Evolutionary conservation across 2,113 vertebrate species (phyloP), one percentile per base, ranked within the genome.

Genomic region (Mustela nigripes): DNA sequence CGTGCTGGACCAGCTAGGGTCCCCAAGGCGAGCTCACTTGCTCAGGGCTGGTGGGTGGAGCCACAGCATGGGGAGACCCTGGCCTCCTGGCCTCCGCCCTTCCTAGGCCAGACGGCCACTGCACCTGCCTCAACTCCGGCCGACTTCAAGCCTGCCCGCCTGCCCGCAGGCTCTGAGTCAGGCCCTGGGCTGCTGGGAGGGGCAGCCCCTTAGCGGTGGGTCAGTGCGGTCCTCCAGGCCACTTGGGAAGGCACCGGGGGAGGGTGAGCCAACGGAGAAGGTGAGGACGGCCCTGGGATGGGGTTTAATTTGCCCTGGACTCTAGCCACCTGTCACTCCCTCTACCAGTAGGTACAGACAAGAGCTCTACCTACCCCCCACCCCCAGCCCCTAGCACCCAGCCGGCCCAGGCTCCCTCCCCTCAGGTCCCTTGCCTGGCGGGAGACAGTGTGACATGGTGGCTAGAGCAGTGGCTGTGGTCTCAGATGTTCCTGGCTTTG

Each of bases 91-190:
- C 45, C 76, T 62, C 9, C 39, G 16, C 56, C 19, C 18, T 36
- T 58, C 31, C 45, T 8, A 11, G 14, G 39, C 39, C 1, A 4
- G 90, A 26, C 22, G n/a, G 62, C 45, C 31, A 5, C 53, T 31
- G 45, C 22, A 45, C 69, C 65, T 88, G 62, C 62, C n/a, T 4
- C 88, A 85, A 96, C 33, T 87, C 93, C 89, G 80, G 71, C 81
- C 73, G 67, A 82, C 73, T 65, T 82, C 0, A 2, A 45, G 45
- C 62, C 48, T 28, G 39, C 31, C 12, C 12, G n/a, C 36, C 12
- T 16, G 48, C 36, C 12, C 7, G 39, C 6, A 5, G 10, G 73
- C 14, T 85, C 87, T 65, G 76, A 87, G 84, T 50, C 83, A 82
- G 82, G 91, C 69, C 62, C 87, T 56, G 67, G 62, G 63, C 28